Percentiles rank a stretch among this genome's conserved stretches.
Evolutionary conservation across 2,797 vertebrate genomes (phyloP).

Genomic region (Melanotaenia nigrans): DNA sequence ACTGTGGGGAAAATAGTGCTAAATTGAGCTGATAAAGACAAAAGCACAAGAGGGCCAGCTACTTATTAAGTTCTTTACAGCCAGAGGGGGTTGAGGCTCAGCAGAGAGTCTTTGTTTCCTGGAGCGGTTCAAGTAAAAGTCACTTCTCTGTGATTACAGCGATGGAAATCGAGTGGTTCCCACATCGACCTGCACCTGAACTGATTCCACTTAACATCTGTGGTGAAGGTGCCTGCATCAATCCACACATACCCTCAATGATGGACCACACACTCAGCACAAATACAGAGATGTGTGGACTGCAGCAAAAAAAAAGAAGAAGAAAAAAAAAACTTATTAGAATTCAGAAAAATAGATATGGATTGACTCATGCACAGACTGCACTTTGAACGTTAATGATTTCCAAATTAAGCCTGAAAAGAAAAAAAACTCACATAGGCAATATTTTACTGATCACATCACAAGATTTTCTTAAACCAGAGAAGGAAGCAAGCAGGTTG

Average conservation of each 20-base stretch:
- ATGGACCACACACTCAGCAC: constrained; percentile 31
- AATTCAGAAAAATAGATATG: constrained; percentile 19
- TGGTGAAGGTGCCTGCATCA: constrained; percentile 18
- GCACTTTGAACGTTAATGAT: constrained; percentile 13
- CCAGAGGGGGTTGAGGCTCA: constrained; percentile 16
- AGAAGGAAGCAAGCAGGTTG: constrained; percentile 7
- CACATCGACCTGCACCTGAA: constrained; percentile 64
- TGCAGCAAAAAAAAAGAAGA: not conserved
- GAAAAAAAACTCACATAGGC: not conserved
- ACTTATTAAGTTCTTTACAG: constrained; percentile 74
- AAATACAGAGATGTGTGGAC: constrained; percentile 3
- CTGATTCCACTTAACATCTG: constrained; percentile 33
- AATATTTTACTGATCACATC: constrained; percentile 10
- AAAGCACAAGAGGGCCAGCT: constrained; percentile 42
- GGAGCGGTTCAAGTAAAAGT: constrained; percentile 68
- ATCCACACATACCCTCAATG: constrained; percentile 9
- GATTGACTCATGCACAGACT: not conserved
- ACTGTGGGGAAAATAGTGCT: constrained; percentile 32
- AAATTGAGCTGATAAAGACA: constrained; percentile 61
- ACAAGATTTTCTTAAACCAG: constrained; percentile 28
- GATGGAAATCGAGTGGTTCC: constrained; percentile 60
- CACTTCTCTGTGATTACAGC: constrained; percentile 68
- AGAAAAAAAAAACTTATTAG: not conserved
- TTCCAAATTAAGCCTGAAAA: not conserved
- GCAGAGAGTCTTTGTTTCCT: constrained; percentile 70